Evolutionary conservation across 2,797 vertebrate genomes (phyloP).

Genomic region (Semaprochilodus insignis): DNA sequence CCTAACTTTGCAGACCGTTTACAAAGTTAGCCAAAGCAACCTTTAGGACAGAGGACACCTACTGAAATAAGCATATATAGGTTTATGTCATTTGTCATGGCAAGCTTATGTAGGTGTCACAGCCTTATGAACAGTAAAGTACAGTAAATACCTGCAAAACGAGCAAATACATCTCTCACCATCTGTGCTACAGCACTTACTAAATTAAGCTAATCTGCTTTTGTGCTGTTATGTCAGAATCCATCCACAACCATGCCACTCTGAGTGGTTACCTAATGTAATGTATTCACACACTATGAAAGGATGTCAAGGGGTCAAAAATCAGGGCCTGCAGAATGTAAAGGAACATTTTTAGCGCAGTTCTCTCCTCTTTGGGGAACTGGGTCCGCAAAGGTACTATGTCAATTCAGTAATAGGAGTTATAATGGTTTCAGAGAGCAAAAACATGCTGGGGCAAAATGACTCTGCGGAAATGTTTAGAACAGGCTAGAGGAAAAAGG

Average conservation of each 20-base stretch:
- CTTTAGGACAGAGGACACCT: too few relatives aligned
- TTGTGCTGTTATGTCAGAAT: conserved; percentile 4
- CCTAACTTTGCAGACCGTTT: too few relatives aligned
- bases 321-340: conserved; percentile 39
- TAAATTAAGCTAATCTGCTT: neutral
- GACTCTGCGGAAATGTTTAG: conserved; percentile 32
- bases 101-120: too few relatives aligned
- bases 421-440: conserved; percentile 39
- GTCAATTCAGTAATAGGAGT: conserved; percentile 55
- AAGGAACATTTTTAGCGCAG: conserved; percentile 39
- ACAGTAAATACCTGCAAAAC: neutral
- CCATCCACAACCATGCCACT: neutral
- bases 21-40: too few relatives aligned
- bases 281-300: conserved; percentile 24
- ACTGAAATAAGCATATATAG: too few relatives aligned
- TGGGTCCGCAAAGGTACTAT: conserved; percentile 60
- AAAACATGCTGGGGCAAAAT: conserved; percentile 20
- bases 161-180: conserved; percentile 18
- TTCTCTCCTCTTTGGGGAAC: conserved; percentile 60
- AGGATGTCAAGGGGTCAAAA: conserved; percentile 38
- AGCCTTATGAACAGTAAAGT: too few relatives aligned
- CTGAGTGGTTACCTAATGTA: neutral
- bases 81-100: too few relatives aligned
- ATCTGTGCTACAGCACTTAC: conserved; percentile 11
- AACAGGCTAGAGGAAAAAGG: conserved; percentile 22